Evolutionary conservation across 2,113 vertebrate species (phyloP), one percentile per base, ranked within the genome.

Genomic region (Megaceryle torquata): DNA sequence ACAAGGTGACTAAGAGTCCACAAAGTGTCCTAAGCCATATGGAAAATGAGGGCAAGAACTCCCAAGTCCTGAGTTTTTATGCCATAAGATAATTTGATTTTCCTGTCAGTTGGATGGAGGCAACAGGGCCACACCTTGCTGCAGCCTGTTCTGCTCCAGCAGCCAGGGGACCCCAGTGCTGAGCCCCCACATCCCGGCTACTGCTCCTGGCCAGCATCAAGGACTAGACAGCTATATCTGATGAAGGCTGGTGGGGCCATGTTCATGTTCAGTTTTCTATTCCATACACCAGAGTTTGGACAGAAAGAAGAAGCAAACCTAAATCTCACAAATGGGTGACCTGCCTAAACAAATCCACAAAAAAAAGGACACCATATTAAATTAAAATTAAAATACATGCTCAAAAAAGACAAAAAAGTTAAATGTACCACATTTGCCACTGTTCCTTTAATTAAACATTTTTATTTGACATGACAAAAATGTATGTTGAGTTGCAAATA

Each of bases 121-220:
- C 25, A 70, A 28, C 15, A 13, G 10, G 13, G 4, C 44, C 68
- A 33, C 68, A 24, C 26, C 37, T 69, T 61, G 35, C 46, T 76
- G 61, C 33, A 69, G 37, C 5, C 48, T 39, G 48, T 63, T 19
- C 41, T 69, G 6, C 5, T 81, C 28, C 43, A 2, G 4, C 20
- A 74, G 20, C 31, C 33, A 16, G 9, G 39, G 8, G 19, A 4
- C 5, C 15, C 18, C 8, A 0, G 1, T 1, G 2, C 26, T 68
- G 60, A 46, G 18, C 2, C 22, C 39, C 29, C n/a, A 35, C 7
- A 39, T 53, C 26, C 44, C 2, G 1, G 33, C 19, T 76, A 35
- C 60, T 80, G 39, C 19, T 64, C 59, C 39, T n/a, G 68, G 46
- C 15, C 68, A 48, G n/a, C 0, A 0, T 16, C 1, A 1, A 57